Evolutionary conservation across 1,140 invertebrate species (phyloP).

Genomic region (Sycobia sp.): DNA sequence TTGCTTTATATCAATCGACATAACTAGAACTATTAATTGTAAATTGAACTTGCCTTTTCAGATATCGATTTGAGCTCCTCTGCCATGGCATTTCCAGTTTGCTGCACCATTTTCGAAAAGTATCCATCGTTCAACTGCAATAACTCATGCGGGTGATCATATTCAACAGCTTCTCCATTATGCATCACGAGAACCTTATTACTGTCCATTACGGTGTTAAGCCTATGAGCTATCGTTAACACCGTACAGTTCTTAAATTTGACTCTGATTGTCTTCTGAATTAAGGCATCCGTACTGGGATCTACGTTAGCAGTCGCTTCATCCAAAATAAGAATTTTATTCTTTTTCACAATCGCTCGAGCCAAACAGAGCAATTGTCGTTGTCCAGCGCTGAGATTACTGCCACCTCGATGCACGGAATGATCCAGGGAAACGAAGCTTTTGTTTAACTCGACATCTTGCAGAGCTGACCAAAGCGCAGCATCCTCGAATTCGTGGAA

Average conservation of each 20-base stretch:
- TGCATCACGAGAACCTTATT: constrained; percentile 61
- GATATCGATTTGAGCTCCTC: constrained; percentile 56
- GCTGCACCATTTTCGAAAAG: constrained; percentile 57
- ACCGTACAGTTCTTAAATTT: constrained; percentile 69
- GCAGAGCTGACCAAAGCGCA: constrained; percentile 61
- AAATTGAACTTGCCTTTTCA: constrained; percentile 46
- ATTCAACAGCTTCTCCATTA: constrained; percentile 61
- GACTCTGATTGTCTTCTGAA: constrained; percentile 68
- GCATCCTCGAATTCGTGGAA: constrained; percentile 72
- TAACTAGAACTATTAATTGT: neutral
- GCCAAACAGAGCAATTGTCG: constrained; percentile 85
- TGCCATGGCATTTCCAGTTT: constrained; percentile 58
- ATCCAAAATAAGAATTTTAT: constrained; percentile 73
- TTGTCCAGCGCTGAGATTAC: constrained; percentile 85
- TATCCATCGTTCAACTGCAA: constrained; percentile 53
- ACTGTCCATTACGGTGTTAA: constrained; percentile 65
- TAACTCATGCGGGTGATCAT: constrained; percentile 65
- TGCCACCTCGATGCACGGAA: constrained; percentile 72
- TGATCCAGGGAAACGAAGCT: constrained; percentile 68
- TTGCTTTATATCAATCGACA: neutral
- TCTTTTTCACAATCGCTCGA: constrained; percentile 77
- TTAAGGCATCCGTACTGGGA: constrained; percentile 67
- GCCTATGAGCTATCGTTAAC: constrained; percentile 67
- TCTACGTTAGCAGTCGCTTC: constrained; percentile 78
- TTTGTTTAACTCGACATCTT: constrained; percentile 67